A percentile compares a stretch with the other conserved stretches of the same genome.
Evolutionary conservation across 2,797 vertebrate genomes (phyloP).

Genomic region (Schizopygopsis malacanthus): DNA sequence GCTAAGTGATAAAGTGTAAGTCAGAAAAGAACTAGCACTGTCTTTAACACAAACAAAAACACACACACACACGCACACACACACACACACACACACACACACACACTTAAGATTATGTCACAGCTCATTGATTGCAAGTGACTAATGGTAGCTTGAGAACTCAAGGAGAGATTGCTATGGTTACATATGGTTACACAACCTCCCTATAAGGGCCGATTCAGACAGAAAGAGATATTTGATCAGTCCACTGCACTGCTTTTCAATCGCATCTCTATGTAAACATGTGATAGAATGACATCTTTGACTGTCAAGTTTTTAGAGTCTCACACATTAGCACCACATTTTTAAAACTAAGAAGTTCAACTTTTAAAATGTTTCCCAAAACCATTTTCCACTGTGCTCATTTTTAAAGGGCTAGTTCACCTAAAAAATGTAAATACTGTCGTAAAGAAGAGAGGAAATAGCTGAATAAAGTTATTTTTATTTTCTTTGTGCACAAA

Average conservation of each 20-base stretch:
- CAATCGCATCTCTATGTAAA: background rate
- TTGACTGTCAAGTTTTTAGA: background rate
- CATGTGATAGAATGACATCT: background rate
- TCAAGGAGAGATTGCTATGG: slow-evolving; percentile 22
- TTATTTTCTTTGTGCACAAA: background rate
- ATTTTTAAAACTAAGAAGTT: background rate
- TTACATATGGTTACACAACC: slow-evolving; percentile 40
- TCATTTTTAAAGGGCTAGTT: background rate
- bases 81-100: background rate
- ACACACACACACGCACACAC: background rate
- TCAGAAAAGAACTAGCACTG: background rate
- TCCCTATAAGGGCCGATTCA: background rate
- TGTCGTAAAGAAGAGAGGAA: background rate
- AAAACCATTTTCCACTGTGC: background rate
- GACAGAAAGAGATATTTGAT: background rate
- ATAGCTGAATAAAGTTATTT: background rate
- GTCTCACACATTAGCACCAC: background rate
- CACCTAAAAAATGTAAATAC: background rate
- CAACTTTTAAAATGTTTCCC: background rate
- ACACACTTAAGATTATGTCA: slow-evolving; percentile 8
- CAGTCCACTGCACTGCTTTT: background rate
- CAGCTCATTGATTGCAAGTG: slow-evolving; percentile 21
- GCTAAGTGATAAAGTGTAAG: background rate
- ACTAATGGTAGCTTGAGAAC: slow-evolving; percentile 24
- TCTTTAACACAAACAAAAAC: background rate